Percentiles rank a stretch among this genome's conserved stretches.
Conservation (phyloP, 2,113 vertebrate species). For the Paramormyrops kingsleyae region DNA sequence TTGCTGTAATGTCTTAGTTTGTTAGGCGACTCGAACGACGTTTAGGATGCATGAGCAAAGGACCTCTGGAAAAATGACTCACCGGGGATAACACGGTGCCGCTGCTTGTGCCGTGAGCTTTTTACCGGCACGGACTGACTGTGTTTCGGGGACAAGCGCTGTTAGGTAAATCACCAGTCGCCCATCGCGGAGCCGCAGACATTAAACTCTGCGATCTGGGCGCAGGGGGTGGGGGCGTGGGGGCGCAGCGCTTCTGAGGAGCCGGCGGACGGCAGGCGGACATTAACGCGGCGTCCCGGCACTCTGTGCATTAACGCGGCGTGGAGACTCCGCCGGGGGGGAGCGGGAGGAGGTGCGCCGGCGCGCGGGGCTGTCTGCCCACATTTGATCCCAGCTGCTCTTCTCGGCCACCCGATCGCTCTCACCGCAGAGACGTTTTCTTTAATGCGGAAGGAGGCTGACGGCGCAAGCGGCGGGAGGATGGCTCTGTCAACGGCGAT, state of each 20-base stretch:
- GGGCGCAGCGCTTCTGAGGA: constrained; percentile 14
- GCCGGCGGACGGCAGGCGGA: constrained; percentile 23
- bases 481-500: constrained; percentile 40
- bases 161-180: not conserved
- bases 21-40: constrained; percentile 15
- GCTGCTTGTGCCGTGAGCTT: not conserved
- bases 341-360: constrained; percentile 35
- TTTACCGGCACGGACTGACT: not conserved
- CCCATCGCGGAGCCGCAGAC: constrained; percentile 20
- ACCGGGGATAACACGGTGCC: not conserved
- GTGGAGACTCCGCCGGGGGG: constrained; percentile 34
- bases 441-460: constrained; percentile 44
- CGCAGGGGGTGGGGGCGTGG: not conserved
- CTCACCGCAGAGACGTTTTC: constrained; percentile 41
- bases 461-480: constrained; percentile 30
- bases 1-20: constrained; percentile 21
- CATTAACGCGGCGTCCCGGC: constrained; percentile 31
- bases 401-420: constrained; percentile 44
- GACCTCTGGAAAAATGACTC: not conserved
- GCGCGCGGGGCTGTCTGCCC: constrained; percentile 38
- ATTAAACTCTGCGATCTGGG: not conserved
- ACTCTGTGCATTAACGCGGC: constrained; percentile 46
- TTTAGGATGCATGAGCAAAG: not conserved
- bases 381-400: constrained; percentile 48
- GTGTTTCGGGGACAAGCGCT: not conserved